These are phyloP conservation scores for Apis cerana DNA, from an alignment of 1,140 invertebrate genomes.

Conservation along the genomic window DNA sequence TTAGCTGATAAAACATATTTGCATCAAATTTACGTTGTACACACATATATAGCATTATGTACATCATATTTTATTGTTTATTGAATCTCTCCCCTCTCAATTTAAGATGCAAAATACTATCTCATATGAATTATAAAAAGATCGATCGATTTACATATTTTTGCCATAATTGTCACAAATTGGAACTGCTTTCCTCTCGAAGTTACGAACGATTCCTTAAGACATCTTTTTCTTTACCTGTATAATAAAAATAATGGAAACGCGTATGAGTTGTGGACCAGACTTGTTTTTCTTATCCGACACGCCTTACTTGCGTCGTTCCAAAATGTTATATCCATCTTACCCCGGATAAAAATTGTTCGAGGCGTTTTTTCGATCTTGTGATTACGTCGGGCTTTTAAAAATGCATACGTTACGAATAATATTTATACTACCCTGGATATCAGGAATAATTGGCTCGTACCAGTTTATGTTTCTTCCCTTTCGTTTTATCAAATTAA, in stretches of 20 bases:
- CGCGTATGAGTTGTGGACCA: not conserved
- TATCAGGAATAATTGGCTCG: not conserved
- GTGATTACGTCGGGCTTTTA: not conserved
- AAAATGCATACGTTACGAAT: not conserved
- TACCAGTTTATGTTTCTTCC: not conserved
- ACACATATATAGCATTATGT: too few species aligned
- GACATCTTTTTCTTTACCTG: not conserved
- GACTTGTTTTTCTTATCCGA: not conserved
- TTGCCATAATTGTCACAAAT: too few species aligned
- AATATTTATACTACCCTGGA: not conserved
- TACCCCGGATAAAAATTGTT: not conserved
- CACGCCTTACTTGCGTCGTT: conserved; percentile 8
- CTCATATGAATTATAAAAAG: too few species aligned
- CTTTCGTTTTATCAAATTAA: not conserved
- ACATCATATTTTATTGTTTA: too few species aligned
- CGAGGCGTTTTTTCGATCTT: conserved; percentile 19
- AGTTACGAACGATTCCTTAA: too few species aligned
- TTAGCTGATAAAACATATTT: too few species aligned
- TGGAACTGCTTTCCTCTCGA: too few species aligned
- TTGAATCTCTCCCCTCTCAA: too few species aligned
- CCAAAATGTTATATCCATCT: conserved; percentile 13
- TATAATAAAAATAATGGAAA: not conserved
- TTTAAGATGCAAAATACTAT: too few species aligned
- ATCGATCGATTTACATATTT: too few species aligned
- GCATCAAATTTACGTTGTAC: too few species aligned